These are phyloP conservation scores for Tinea semifulvella DNA, from an alignment of 2,888 invertebrate genomes.

Conservation along the genomic window DNA sequence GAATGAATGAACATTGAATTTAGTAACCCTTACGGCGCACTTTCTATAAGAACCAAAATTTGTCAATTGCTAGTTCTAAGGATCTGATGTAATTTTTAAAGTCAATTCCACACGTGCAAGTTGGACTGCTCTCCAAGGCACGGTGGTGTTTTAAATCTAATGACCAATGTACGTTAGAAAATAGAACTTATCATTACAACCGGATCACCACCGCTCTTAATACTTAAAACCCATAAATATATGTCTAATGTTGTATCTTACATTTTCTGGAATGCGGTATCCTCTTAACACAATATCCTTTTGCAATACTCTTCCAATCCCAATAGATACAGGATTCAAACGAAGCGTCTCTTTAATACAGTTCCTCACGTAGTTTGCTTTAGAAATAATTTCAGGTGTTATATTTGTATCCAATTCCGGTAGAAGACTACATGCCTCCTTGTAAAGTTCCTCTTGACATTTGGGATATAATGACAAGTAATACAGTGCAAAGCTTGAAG, in stretches of 20 bases:
- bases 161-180: too few species aligned
- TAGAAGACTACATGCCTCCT: constrained; percentile 70
- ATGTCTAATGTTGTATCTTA: constrained; percentile 44
- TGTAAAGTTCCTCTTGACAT: constrained; percentile 72
- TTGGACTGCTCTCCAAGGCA: too few species aligned
- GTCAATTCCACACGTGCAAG: too few species aligned
- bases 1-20: too few species aligned
- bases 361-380: constrained; percentile 78
- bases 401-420: constrained; percentile 56
- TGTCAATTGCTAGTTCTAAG: too few species aligned
- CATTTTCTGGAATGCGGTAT: constrained; percentile 79
- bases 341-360: constrained; percentile 86
- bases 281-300: constrained; percentile 75
- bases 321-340: constrained; percentile 84
- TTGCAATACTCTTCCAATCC: constrained; percentile 79
- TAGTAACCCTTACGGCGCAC: too few species aligned
- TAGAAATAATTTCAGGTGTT: constrained; percentile 62
- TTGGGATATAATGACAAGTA: constrained; percentile 76
- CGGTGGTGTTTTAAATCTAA: too few species aligned
- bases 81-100: too few species aligned
- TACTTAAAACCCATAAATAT: too few species aligned
- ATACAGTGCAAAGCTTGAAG: constrained; percentile 80
- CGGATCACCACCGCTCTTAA: too few species aligned
- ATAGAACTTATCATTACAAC: too few species aligned
- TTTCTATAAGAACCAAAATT: too few species aligned